These are phyloP conservation scores for Nestor notabilis DNA, from an alignment of 2,113 vertebrate species.

Conservation along the genomic window DNA sequence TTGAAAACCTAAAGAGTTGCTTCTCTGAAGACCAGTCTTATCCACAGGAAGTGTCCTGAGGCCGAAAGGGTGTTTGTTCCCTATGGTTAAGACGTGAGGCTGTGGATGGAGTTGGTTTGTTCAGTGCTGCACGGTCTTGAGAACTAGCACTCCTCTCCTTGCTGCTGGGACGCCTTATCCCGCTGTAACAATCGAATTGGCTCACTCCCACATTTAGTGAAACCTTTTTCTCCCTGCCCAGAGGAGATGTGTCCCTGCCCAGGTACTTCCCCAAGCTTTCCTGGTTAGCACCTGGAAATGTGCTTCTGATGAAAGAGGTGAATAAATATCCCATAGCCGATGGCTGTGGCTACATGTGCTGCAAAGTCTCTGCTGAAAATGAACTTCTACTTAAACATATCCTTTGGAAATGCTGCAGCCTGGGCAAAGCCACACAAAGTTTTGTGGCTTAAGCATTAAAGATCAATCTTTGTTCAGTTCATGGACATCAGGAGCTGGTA, in stretches of 20 bases:
- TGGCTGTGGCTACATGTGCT: rapidly evolving
- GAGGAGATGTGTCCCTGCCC: background rate
- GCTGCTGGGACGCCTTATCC: background rate
- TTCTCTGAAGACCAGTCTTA: background rate
- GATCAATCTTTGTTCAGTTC: background rate
- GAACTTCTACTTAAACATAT: background rate
- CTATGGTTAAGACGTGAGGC: background rate
- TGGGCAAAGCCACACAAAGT: background rate
- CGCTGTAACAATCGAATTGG: background rate
- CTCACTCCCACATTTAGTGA: background rate
- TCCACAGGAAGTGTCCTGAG: background rate
- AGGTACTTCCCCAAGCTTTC: background rate
- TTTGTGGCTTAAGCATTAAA: background rate
- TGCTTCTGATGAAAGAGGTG: background rate
- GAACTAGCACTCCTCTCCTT: background rate
- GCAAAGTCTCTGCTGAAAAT: background rate
- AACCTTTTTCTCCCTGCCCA: background rate
- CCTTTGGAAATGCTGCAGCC: background rate
- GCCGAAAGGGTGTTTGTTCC: background rate
- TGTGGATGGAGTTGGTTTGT: background rate
- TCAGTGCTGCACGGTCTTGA: background rate
- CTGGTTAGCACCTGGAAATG: background rate
- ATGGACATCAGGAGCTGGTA: background rate
- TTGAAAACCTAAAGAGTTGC: background rate
- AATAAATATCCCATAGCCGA: background rate